phyloP scores from a whole-genome alignment of 2,113 vertebrate genomes.

The Emydocephalus ijimae region DNA sequence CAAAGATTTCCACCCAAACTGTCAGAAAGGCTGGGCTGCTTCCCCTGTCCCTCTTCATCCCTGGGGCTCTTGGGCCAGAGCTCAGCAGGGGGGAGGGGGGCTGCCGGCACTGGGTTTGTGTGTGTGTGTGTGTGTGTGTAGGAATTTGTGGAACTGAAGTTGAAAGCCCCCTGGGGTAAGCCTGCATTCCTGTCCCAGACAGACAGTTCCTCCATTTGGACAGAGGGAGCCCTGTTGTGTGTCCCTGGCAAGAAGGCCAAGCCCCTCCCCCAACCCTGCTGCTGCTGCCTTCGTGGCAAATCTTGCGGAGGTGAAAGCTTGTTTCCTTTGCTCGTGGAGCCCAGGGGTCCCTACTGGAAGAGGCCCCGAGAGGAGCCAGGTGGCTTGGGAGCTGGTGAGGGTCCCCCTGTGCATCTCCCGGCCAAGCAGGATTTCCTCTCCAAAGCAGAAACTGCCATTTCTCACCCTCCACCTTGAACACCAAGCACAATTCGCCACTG shows the following conservation, averaged over 20 bases:
- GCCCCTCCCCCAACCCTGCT: neutral
- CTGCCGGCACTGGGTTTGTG: neutral
- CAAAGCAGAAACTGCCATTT: neutral
- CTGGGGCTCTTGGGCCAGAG: neutral
- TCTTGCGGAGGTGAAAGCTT: neutral
- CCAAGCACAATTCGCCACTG: constrained; percentile 19
- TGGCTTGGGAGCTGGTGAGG: neutral
- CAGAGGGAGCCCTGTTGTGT: neutral
- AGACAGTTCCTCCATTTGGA: neutral
- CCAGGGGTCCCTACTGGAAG: neutral
- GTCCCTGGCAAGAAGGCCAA: neutral
- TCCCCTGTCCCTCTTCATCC: neutral
- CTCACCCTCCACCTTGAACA: neutral
- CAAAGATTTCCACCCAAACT: constrained; percentile 45
- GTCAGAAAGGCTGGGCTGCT: neutral
- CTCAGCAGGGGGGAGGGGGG: neutral
- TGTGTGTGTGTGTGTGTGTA: neutral
- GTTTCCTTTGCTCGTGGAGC: neutral
- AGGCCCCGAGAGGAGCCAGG: neutral
- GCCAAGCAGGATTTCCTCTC: neutral
- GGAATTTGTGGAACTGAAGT: neutral
- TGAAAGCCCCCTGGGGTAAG: neutral
- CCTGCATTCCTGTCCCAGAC: neutral
- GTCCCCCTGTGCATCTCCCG: accelerated
- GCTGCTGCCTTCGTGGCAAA: neutral